Evolutionary conservation across 2,113 vertebrate species (phyloP).

Genomic region (Ciconia maguari): DNA sequence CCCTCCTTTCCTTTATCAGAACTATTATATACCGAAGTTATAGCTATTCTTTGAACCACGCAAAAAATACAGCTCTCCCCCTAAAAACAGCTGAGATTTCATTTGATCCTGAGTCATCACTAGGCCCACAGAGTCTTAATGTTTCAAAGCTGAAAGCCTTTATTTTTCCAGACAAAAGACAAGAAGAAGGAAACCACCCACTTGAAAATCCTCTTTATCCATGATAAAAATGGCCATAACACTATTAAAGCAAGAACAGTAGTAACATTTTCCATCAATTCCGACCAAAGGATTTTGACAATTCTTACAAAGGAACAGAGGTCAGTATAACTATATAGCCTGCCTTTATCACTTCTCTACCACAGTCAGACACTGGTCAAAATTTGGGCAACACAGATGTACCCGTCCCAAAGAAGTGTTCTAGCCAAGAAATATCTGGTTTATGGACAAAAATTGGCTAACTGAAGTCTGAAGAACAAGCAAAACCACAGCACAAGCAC

Average conservation of each 20-base stretch:
- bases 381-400: neutral
- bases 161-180: neutral
- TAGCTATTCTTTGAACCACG: neutral
- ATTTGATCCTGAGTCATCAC: constrained; percentile 5
- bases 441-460: neutral
- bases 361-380: neutral
- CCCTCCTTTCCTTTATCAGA: constrained; percentile 5
- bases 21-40: neutral
- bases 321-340: neutral
- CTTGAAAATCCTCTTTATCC: constrained; percentile 7
- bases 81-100: neutral
- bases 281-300: neutral
- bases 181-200: neutral
- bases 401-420: neutral
- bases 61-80: neutral
- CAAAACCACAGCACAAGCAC: neutral
- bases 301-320: neutral
- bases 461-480: neutral
- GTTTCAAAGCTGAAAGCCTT: neutral
- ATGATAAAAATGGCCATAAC: neutral
- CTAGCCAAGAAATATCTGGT: neutral
- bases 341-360: neutral
- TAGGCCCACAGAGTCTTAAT: neutral
- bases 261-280: neutral
- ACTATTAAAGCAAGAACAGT: neutral